Evolutionary conservation across 1,140 invertebrate species (phyloP), one percentile per base, ranked within the genome.

Genomic region (Drosophila nasuta): DNA sequence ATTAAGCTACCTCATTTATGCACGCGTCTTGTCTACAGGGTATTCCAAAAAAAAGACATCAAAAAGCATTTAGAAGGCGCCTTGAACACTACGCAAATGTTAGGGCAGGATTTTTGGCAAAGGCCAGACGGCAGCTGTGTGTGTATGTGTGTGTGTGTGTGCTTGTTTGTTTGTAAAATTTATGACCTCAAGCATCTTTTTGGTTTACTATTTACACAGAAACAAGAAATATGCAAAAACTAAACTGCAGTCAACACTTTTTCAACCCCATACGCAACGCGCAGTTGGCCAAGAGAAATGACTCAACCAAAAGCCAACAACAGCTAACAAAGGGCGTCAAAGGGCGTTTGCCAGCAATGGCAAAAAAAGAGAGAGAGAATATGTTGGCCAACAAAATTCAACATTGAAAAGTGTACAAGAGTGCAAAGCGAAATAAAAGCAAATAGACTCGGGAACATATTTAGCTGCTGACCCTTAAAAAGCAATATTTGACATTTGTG

Each of bases 401-500:
- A 81, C 72, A 79, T 77, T 80, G 58, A 80, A 80, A 82, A 77
- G 15, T 57, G 15, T 60, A 46, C 63, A 72, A 52, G 63, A 80
- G 60, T 49, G 43, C 80, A 71, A 67, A 25, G 56, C 62, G 6
- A 52, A 64, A 41, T 52, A 41, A 62, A 62, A 62, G 35, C 15
- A 56, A 48, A 66, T 20, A 54, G 11, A 41, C 25, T 20, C 49
- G 11, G 5, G 20, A 25, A 72, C 82, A 82, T 78, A 57, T 78
- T 88, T 89, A 85, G 71, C 49, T 57, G 66, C 41, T 88, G 85
- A 88, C 85, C 85, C 85, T 88, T 88, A 88, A 88, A 86, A 89
- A 88, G 85, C 85, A 73, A 88, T 88, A 88, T 88, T 89, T 88
- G 85, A 88, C 85, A 81, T 88, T 88, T 88, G 85, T 88, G 85